Base-by-base conservation (phyloP, 2,797 vertebrate genomes). In the Alosa sapidissima region DNA sequence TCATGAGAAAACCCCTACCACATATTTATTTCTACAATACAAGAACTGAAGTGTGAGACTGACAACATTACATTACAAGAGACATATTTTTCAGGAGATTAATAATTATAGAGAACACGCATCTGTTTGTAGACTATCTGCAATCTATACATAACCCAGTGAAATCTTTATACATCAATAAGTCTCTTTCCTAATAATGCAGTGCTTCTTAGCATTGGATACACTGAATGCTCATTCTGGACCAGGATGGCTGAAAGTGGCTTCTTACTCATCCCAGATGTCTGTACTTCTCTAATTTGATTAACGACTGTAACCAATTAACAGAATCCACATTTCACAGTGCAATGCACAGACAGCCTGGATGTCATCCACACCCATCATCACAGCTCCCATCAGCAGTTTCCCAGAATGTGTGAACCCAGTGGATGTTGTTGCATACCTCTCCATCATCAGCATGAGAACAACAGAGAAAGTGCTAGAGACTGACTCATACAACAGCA, bases 231-330 rank as follows among this genome's bases (percentile, higher is more conserved):
- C 81, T 93, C 93, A 41, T 16, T 72, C 33, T 41, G 33, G 11
- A 36, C 11, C 65, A 72, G 65, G 14, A 5, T 16, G 33, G 28
- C 65, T 72, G 28, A 36, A 10, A 72, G 2, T 36, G 65, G 11
- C 62, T 68, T 68, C 28, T 36, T 68, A 2, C 10, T 72, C 65
- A 72, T 36, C 9, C 65, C 65, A 72, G 13, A 72, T 36, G 33
- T 72, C 33, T 36, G 11, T 72, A 41, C 33, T 72, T 72, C 28
- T 72, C 11, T 72, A 36, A 94, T 94, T 94, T 93, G 93, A 94
- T 95, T 94, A 94, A 93, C 89, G 90, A 92, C 91, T 92, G 90
- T 92, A 93, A 95, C 94, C 92, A 94, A 94, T 94, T 93, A 92
- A 92, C 92, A 91, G 93, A 93, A 91, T 87, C 92, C 93, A 93